Evolutionary conservation across 2,797 vertebrate species (phyloP).

Genomic region (Peromyscus aztecus): DNA sequence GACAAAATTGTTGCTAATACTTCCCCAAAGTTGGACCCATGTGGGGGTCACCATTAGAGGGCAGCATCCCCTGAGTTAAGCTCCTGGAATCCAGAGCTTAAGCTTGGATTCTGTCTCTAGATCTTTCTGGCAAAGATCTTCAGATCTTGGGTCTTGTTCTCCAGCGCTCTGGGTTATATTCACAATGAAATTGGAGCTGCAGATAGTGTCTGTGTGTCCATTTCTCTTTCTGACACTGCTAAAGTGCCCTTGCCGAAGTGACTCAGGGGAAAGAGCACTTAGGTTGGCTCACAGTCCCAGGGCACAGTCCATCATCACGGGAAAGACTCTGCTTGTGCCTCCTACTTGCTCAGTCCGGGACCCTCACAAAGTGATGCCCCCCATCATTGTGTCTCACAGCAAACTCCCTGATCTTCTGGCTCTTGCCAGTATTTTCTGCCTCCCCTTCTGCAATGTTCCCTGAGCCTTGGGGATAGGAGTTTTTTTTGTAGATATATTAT

Average conservation of each 20-base stretch:
- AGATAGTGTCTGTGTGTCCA: background rate
- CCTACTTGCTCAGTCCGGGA: background rate
- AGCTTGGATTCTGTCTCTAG: background rate
- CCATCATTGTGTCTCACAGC: background rate
- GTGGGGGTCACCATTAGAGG: background rate
- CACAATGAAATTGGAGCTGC: background rate
- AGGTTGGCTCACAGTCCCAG: background rate
- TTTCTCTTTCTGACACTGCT: background rate
- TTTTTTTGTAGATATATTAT: background rate
- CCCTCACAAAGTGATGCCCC: background rate
- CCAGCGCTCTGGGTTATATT: background rate
- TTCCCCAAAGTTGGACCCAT: background rate
- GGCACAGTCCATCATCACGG: background rate
- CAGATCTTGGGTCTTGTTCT: background rate
- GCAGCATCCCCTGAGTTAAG: background rate
- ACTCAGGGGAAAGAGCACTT: background rate
- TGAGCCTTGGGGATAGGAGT: background rate
- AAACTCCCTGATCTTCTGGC: background rate
- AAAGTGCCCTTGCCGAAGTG: background rate
- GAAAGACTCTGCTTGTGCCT: background rate
- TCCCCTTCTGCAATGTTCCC: background rate
- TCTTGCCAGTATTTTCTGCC: background rate
- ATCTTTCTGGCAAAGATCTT: background rate
- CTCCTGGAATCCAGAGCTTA: background rate
- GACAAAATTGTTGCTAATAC: background rate